Evolutionary conservation across 2,888 invertebrate genomes (phyloP).

Genomic region (Ennomos quercinarius): DNA sequence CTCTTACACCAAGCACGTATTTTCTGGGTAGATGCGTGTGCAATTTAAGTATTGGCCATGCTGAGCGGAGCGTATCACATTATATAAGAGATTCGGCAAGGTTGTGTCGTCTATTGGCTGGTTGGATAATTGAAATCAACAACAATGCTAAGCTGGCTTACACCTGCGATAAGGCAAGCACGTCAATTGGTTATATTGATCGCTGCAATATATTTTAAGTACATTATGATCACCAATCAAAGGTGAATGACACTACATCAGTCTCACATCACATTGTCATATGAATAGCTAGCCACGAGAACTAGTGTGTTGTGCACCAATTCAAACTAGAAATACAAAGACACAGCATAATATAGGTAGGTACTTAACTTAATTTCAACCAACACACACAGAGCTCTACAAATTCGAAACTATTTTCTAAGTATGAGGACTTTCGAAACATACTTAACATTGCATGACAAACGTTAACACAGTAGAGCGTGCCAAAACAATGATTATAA

Average conservation of each 20-base stretch:
- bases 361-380: too few relatives aligned
- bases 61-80: constrained; percentile 25
- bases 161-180: constrained; percentile 5
- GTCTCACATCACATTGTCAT: too few relatives aligned
- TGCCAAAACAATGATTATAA: constrained; percentile 39
- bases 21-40: constrained; percentile 7
- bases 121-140: constrained; percentile 23
- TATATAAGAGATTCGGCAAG: constrained; percentile 24
- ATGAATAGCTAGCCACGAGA: too few relatives aligned
- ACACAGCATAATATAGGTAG: too few relatives aligned
- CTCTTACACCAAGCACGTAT: constrained; percentile 3
- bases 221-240: too few relatives aligned
- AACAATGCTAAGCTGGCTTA: constrained; percentile 4
- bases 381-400: too few relatives aligned
- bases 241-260: too few relatives aligned
- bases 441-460: neutral
- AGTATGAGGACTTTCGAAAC: constrained; percentile 1
- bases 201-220: too few relatives aligned
- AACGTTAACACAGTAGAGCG: constrained; percentile 22
- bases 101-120: constrained; percentile 1
- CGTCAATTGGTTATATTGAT: too few relatives aligned
- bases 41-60: constrained; percentile 16
- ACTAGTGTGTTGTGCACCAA: too few relatives aligned
- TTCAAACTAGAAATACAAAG: too few relatives aligned
- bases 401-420: neutral